A percentile compares a stretch with the other conserved stretches of the same genome.
phyloP scores from a whole-genome alignment of 1,140 invertebrate genomes.

The Pogonognathellus flavescens region DNA sequence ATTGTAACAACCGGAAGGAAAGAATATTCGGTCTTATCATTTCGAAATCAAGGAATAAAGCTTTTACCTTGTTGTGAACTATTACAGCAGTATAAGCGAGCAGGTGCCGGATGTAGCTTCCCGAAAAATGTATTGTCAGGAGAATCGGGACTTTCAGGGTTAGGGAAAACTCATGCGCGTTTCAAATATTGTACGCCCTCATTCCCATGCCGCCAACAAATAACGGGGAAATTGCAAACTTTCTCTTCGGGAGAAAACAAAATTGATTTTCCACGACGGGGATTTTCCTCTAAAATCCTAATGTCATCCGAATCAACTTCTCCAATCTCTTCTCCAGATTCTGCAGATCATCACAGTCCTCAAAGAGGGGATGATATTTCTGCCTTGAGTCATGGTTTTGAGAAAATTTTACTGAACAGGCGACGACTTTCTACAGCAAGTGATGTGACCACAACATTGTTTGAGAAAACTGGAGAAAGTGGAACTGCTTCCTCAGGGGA shows the following conservation, averaged over 20 bases:
- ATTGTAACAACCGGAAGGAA: not conserved
- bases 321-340: too few species aligned
- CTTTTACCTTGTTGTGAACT: constrained; percentile 1
- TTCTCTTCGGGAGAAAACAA: constrained; percentile 25
- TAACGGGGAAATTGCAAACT: constrained; percentile 9
- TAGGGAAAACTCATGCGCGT: constrained; percentile 12
- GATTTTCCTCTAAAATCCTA: constrained; percentile 6
- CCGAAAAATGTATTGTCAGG: too few species aligned
- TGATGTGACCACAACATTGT: constrained; percentile 44
- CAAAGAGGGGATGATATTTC: constrained; percentile 59
- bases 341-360: not conserved
- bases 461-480: constrained; percentile 29
- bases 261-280: not conserved
- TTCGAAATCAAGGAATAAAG: not conserved
- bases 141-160: not conserved
- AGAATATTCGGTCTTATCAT: not conserved
- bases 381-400: constrained; percentile 58
- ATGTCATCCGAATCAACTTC: not conserved
- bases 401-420: constrained; percentile 29
- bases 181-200: constrained; percentile 9
- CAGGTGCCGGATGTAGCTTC: too few species aligned
- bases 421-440: constrained; percentile 55
- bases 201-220: not conserved
- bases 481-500: not conserved
- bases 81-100: too few species aligned